Conservation (phyloP, 2,888 invertebrate genomes). For the Eremobia ochroleuca region DNA sequence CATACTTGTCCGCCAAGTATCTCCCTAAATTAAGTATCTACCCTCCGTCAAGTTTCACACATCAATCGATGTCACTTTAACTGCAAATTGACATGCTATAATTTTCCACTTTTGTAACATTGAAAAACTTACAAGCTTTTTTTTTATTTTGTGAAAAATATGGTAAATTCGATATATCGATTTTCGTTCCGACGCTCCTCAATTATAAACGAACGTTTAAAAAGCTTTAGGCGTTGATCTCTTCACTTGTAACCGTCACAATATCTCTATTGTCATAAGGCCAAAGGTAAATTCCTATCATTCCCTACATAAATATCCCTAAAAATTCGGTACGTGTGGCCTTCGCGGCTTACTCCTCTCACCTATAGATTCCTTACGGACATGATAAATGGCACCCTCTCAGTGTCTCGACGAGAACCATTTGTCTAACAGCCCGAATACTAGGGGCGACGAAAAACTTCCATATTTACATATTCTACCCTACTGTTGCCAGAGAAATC, state of each 20-base stretch:
- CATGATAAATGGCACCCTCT: constrained; percentile 79
- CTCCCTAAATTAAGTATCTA: too few species aligned
- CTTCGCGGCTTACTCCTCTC: constrained; percentile 62
- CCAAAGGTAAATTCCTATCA: constrained; percentile 44
- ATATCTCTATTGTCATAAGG: constrained; percentile 33
- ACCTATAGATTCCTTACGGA: constrained; percentile 75
- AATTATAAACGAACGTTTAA: not conserved
- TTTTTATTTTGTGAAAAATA: too few species aligned
- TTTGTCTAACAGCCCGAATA: constrained; percentile 78
- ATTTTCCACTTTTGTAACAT: too few species aligned
- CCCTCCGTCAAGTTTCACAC: too few species aligned
- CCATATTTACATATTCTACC: constrained; percentile 81
- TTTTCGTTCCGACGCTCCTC: too few species aligned
- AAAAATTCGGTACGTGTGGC: constrained; percentile 61
- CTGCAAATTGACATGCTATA: too few species aligned
- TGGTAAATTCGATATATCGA: too few species aligned
- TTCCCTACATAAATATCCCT: constrained; percentile 56
- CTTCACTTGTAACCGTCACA: constrained; percentile 18
- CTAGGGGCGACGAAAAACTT: constrained; percentile 76
- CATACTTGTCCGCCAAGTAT: too few species aligned
- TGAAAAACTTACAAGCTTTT: too few species aligned
- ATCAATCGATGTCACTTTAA: too few species aligned
- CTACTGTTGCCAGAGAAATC: constrained; percentile 49
- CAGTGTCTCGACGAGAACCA: constrained; percentile 77
- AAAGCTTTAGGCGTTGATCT: not conserved